phyloP scores from a whole-genome alignment of 2,888 invertebrate species.

The Tiliacea citrago region DNA sequence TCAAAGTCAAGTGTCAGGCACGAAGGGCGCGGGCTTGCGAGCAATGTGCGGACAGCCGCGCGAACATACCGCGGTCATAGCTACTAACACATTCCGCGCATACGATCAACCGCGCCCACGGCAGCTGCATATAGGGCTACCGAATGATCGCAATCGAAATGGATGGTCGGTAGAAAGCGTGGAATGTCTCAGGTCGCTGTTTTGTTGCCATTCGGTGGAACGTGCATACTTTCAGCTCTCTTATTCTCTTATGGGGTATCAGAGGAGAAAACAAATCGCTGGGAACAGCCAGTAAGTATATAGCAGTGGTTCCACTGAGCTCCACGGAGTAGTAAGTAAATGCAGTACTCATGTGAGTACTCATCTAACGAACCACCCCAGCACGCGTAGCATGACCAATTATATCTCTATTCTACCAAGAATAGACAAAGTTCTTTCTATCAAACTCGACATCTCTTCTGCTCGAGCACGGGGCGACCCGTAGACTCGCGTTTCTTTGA shows the following conservation, averaged over 20 bases:
- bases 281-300: background rate
- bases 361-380: background rate
- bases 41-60: constrained; percentile 71
- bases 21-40: constrained; percentile 63
- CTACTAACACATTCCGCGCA: constrained; percentile 73
- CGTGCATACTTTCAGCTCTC: constrained; percentile 18
- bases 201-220: constrained; percentile 29
- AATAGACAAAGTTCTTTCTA: no score
- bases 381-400: no score
- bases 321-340: background rate
- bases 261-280: constrained; percentile 6
- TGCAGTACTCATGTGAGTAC: background rate
- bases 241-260: constrained; percentile 23
- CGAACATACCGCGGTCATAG: constrained; percentile 60
- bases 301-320: background rate
- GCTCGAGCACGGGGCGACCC: no score
- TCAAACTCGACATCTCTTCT: no score
- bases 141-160: constrained; percentile 55
- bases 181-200: constrained; percentile 34
- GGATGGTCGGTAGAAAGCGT: constrained; percentile 52
- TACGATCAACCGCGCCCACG: constrained; percentile 73
- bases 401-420: no score
- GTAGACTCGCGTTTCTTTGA: no score
- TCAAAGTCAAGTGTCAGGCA: constrained; percentile 69
- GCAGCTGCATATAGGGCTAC: constrained; percentile 51